Evolutionary conservation across 2,797 vertebrate genomes (phyloP), one percentile per base, ranked within the genome.

Genomic region (Eremophila alpestris): DNA sequence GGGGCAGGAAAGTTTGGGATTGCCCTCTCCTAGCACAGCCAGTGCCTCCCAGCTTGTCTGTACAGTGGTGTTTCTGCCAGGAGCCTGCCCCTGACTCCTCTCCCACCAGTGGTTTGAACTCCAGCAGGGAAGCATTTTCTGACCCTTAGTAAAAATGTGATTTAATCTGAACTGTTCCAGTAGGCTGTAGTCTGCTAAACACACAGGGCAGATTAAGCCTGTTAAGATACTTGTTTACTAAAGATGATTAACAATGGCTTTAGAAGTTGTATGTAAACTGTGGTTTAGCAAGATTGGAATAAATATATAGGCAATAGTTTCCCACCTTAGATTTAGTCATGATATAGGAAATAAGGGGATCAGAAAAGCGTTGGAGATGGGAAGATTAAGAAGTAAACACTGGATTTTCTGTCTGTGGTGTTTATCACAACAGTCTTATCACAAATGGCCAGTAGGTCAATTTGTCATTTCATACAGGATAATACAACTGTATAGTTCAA

Each of bases 141-240:
- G 16, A 30, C 65, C 20, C 46, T 75, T 67, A 0, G 0, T 51
- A 27, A 21, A 90, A 48, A 58, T 0, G 1, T 24, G 51, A 68
- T 83, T 85, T 92, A 67, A 71, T 74, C 60, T 58, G 22, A 60
- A 30, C 38, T 36, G 13, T 29, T 77, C 32, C 65, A 63, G 32
- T 14, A 63, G 38, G 13, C 40, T 74, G 10, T 9, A 52, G 49
- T 30, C 32, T 87, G 56, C 75, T 92, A 87, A 85, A 85, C 48
- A 51, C 38, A 60, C 5, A 21, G 49, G 22, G 22, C 23, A 84
- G 52, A 89, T 89, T 49, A 79, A 87, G 26, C 36, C 20, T 58
- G 7, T 49, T 87, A 63, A 83, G 32, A 43, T 54, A 29, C 11
- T 68, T 83, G 58, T 75, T 89, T 92, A 54, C n/a, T 68, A 38